Evolutionary conservation across 2,113 vertebrate genomes (phyloP).

Genomic region (Ancistrus triradiatus): DNA sequence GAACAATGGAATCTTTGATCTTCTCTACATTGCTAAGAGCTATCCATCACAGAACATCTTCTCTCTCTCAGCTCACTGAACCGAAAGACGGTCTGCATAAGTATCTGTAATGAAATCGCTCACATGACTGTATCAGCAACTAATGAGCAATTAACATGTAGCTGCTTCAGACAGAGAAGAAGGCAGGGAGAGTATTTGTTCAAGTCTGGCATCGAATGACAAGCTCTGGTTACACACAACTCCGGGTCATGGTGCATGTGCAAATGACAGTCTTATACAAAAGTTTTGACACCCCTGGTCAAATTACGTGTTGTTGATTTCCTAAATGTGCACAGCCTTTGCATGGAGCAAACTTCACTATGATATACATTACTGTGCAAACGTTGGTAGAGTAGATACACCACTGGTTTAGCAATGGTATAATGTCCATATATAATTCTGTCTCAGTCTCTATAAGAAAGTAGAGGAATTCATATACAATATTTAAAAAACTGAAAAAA

Average conservation of each 20-base stretch:
- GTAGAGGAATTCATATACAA: too few relatives aligned
- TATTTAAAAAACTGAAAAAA: too few relatives aligned
- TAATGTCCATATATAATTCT: too few relatives aligned
- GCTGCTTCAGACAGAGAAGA: conserved; percentile 15
- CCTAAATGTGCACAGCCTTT: too few relatives aligned
- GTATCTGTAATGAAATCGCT: conserved; percentile 23
- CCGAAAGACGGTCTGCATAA: background rate
- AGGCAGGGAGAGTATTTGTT: conserved; percentile 44
- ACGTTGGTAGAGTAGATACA: too few relatives aligned
- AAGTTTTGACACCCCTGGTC: too few relatives aligned
- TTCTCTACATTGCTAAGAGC: background rate
- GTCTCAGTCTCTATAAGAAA: too few relatives aligned
- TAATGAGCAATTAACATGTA: conserved; percentile 43
- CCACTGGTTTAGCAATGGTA: too few relatives aligned
- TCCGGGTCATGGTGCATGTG: conserved; percentile 24
- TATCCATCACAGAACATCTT: background rate
- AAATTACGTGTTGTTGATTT: too few relatives aligned
- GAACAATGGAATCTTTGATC: background rate
- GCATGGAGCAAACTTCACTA: too few relatives aligned
- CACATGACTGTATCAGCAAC: conserved; percentile 43
- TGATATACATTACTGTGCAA: too few relatives aligned
- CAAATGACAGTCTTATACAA: conserved; percentile 10
- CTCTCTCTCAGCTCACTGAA: background rate
- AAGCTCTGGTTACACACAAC: conserved; percentile 38
- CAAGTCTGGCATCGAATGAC: background rate